Conservation (phyloP, 2,888 invertebrate species). For the Boloria selene region DNA sequence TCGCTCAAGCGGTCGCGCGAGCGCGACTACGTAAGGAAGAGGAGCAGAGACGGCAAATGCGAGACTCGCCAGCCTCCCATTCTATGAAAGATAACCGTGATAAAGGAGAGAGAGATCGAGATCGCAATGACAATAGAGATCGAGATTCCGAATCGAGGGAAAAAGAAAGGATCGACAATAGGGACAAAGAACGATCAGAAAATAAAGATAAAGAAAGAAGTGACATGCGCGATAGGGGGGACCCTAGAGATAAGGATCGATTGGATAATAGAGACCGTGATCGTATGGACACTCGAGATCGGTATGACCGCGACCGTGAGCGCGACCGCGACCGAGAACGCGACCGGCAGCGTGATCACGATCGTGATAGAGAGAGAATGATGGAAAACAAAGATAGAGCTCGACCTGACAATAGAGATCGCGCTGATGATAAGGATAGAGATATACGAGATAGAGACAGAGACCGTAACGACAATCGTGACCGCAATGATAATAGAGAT, state of each 20-base stretch:
- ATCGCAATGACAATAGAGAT: constrained; percentile 52
- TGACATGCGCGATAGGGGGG: constrained; percentile 51
- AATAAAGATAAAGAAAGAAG: constrained; percentile 49
- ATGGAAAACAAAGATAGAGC: constrained; percentile 49
- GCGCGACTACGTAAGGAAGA: constrained; percentile 94
- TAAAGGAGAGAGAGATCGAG: constrained; percentile 49
- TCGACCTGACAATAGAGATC: constrained; percentile 50
- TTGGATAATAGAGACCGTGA: constrained; percentile 48
- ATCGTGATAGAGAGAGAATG: constrained; percentile 48
- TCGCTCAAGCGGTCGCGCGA: constrained; percentile 90
- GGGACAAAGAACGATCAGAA: constrained; percentile 59
- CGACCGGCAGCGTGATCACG: constrained; percentile 48
- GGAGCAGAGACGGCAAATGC: constrained; percentile 88
- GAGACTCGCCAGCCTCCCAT: constrained; percentile 60
- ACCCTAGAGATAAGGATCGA: constrained; percentile 59
- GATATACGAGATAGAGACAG: constrained; percentile 61
- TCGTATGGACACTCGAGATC: constrained; percentile 48
- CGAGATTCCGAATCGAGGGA: constrained; percentile 55
- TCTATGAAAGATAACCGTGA: constrained; percentile 57
- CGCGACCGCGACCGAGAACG: constrained; percentile 50
- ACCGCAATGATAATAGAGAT: constrained; percentile 43
- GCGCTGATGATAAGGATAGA: constrained; percentile 52
- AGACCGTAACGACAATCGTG: constrained; percentile 63
- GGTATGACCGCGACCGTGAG: constrained; percentile 53
- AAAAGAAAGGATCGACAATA: constrained; percentile 55